Evolutionary conservation across 1,140 invertebrate species (phyloP).

Genomic region (Danaus plexippus): DNA sequence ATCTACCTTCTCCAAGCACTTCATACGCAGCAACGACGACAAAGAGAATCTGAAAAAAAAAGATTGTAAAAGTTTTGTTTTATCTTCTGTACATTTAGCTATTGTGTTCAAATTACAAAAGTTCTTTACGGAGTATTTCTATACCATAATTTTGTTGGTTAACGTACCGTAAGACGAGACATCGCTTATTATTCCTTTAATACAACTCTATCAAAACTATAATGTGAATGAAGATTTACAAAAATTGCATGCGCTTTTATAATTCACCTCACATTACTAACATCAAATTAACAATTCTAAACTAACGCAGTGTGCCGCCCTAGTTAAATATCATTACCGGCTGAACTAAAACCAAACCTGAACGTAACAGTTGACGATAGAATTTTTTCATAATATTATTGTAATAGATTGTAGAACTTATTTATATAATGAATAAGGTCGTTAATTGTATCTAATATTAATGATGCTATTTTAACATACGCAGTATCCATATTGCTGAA

Average conservation of each 20-base stretch:
- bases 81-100: too few species aligned
- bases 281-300: constrained; percentile 64
- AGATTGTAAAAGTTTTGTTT: background rate
- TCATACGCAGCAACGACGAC: constrained; percentile 58
- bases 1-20: constrained; percentile 49
- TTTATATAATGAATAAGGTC: too few species aligned
- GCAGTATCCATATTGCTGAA: background rate
- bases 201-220: constrained; percentile 37
- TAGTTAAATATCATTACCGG: constrained; percentile 65
- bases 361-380: constrained; percentile 23
- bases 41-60: constrained; percentile 55
- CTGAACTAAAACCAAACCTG: constrained; percentile 40
- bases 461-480: too few species aligned
- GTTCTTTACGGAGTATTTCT: too few species aligned
- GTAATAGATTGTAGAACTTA: too few species aligned
- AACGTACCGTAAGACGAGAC: constrained; percentile 61
- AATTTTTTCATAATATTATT: constrained; percentile 5
- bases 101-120: too few species aligned
- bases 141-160: too few species aligned
- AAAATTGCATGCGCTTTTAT: constrained; percentile 58
- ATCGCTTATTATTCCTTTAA: constrained; percentile 35
- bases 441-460: too few species aligned
- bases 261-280: constrained; percentile 58
- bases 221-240: constrained; percentile 38
- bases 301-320: constrained; percentile 40